phyloP scores from a whole-genome alignment of 2,888 invertebrate species.

The Ophioninae sp. region DNA sequence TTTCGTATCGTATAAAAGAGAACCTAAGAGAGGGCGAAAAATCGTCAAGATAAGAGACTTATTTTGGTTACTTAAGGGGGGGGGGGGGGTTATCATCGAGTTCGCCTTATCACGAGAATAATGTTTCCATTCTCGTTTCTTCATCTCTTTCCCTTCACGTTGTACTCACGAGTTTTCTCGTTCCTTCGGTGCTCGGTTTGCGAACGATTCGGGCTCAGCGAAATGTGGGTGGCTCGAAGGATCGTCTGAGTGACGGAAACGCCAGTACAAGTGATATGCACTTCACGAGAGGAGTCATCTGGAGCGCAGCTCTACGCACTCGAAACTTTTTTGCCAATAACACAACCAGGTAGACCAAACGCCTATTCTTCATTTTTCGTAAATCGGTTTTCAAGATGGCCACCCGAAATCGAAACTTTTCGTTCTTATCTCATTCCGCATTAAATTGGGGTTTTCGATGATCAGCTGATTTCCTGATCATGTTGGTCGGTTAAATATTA shows the following conservation, averaged over 20 bases:
- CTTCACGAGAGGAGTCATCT: constrained; percentile 72
- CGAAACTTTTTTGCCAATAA: constrained; percentile 70
- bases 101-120: constrained; percentile 67
- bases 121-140: constrained; percentile 55
- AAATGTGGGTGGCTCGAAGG: constrained; percentile 32
- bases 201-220: constrained; percentile 56
- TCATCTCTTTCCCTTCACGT: constrained; percentile 15
- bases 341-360: constrained; percentile 73
- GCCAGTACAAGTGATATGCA: constrained; percentile 73
- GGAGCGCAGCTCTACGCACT: constrained; percentile 72
- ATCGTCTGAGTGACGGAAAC: constrained; percentile 25
- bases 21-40: not conserved
- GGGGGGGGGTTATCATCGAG: constrained; percentile 71
- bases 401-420: not conserved
- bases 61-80: constrained; percentile 47
- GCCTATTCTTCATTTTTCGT: constrained; percentile 4
- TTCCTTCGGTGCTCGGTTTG: constrained; percentile 44
- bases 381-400: not conserved
- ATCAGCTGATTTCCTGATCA: not conserved
- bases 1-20: not conserved
- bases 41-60: constrained; percentile 25
- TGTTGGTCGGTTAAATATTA: too few relatives aligned
- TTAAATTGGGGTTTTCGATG: not conserved
- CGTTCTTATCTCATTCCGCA: not conserved
- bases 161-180: constrained; percentile 50